These are phyloP conservation scores for Leptopilina syphax DNA, from an alignment of 2,888 invertebrate genomes.

Conservation along the genomic window DNA sequence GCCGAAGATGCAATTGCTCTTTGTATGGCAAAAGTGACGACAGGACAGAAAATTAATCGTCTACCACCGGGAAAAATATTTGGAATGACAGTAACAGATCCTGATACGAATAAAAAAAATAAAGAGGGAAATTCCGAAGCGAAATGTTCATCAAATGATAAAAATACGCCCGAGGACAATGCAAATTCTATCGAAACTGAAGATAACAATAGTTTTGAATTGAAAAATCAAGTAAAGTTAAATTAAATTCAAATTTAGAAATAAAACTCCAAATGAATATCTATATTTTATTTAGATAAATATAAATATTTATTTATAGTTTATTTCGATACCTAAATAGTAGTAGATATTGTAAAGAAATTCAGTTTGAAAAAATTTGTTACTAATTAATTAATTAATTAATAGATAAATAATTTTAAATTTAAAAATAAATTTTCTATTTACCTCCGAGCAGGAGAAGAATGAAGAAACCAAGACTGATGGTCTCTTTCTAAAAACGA, in stretches of 20 bases:
- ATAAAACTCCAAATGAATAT: neutral
- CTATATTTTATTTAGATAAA: too few species aligned
- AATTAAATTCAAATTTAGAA: too few species aligned
- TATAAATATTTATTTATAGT: too few species aligned
- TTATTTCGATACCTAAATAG: too few species aligned
- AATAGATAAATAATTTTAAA: too few species aligned
- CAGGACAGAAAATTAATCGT: constrained; percentile 84
- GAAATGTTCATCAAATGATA: constrained; percentile 45
- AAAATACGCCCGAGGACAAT: neutral
- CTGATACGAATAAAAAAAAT: constrained; percentile 75
- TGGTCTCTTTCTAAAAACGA: neutral
- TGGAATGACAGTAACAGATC: constrained; percentile 90
- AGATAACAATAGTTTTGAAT: neutral
- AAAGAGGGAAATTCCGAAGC: constrained; percentile 36
- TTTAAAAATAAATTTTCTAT: neutral
- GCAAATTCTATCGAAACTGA: neutral
- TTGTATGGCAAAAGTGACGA: constrained; percentile 91
- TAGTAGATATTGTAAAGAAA: too few species aligned
- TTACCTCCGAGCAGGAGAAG: neutral
- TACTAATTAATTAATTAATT: too few species aligned
- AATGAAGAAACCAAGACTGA: neutral
- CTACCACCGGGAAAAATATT: constrained; percentile 95
- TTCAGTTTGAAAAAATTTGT: too few species aligned
- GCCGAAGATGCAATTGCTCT: constrained; percentile 98
- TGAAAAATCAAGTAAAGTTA: neutral